Conservation (phyloP, 2,113 vertebrate species). For the Myotis davidii region DNA sequence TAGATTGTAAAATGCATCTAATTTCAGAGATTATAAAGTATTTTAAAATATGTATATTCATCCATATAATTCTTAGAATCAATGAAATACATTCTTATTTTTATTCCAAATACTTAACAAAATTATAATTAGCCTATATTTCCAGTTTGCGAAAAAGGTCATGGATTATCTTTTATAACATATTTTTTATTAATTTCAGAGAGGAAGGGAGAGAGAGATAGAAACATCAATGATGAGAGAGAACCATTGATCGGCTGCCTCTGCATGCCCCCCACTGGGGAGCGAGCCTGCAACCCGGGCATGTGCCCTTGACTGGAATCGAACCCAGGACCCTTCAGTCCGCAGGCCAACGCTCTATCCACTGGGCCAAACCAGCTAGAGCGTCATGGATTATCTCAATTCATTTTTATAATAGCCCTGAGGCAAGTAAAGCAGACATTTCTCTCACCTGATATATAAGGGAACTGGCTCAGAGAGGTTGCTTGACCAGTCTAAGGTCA, state of each 20-base stretch:
- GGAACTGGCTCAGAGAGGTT: background rate
- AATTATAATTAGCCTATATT: background rate
- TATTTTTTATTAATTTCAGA: background rate
- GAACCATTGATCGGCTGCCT: too few species aligned
- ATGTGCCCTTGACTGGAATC: too few species aligned
- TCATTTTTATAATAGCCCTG: background rate
- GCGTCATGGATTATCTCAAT: background rate
- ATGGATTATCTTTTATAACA: too few species aligned
- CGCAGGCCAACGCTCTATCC: too few species aligned
- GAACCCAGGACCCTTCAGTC: too few species aligned
- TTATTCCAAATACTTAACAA: background rate
- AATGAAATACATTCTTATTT: background rate
- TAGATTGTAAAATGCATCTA: background rate
- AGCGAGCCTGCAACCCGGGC: too few species aligned
- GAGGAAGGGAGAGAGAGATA: too few species aligned
- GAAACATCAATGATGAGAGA: too few species aligned
- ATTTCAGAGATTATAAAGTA: constrained; percentile 18
- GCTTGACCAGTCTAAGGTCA: background rate
- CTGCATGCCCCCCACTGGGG: too few species aligned
- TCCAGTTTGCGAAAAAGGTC: constrained; percentile 18
- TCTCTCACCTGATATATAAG: background rate
- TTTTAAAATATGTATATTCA: background rate
- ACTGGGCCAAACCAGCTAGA: too few species aligned
- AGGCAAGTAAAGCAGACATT: background rate
- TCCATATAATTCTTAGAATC: background rate